Evolutionary conservation across 2,113 vertebrate genomes (phyloP), one percentile per base, ranked within the genome.

Genomic region (Festucalex cinctus): DNA sequence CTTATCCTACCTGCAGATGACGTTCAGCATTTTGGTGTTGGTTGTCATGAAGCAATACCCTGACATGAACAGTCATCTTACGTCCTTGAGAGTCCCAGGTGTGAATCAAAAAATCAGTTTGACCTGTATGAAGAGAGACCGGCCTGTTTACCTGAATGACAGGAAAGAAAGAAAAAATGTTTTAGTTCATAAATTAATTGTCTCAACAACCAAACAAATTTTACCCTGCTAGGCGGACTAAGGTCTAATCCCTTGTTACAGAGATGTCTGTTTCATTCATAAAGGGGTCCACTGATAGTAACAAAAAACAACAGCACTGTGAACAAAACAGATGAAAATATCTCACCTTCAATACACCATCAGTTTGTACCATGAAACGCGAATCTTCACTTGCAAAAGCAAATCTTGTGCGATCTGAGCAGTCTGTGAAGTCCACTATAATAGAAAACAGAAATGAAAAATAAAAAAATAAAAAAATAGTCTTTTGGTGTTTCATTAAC

Each of bases 401-500:
- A 14, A 80, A 74, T 6, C n/a, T 48, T 0, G 12, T 65, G 19
- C 66, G 86, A 20, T 62, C 75, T 2, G 75, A 76, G 56, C 90
- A 91, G 77, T 85, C 83, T 9, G 65, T 69, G 62, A 91, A 88
- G 57, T 20, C 65, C 68, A 92, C 91, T 92, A 68, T 0, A 60
- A 75, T 2, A 24, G n/a, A 4, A 41, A 14, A 41, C 24, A 39
- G 37, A 41, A 14, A 26, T 37, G 43, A 46, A 5, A 46, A 46
- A 17, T 6, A 41, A 41, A 41, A 12, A 56, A 13, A 54, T 46
- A 5, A 17, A 46, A 46, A 0, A 46, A 5, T 19, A 1, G 44
- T 46, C 44, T 46, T 8, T 7, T 46, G 44, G 5, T 8, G 44
- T 7, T 46, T 20, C 44, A 46, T 46, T 0, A 19, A 46, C 5